Conservation (phyloP, 2,797 vertebrate genomes). For the Girardinus metallicus region DNA sequence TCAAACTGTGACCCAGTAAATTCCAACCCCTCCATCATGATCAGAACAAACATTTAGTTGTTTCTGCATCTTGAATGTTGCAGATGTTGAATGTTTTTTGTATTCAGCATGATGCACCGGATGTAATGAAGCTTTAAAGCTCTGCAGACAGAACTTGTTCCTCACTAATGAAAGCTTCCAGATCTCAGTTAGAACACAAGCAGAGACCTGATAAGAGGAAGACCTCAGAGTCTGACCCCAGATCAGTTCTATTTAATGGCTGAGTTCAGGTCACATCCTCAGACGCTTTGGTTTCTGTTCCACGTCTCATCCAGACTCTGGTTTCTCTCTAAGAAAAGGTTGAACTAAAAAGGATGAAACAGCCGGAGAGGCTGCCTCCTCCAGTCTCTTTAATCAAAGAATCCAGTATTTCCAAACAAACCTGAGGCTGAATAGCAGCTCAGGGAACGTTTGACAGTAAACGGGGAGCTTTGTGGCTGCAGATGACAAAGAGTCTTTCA, state of each 20-base stretch:
- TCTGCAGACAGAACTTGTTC: background rate
- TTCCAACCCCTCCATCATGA: background rate
- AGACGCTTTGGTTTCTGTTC: background rate
- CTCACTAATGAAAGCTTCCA: slow-evolving; percentile 8
- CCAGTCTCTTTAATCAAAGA: background rate
- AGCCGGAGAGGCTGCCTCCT: background rate
- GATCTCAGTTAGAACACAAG: background rate
- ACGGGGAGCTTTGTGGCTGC: background rate
- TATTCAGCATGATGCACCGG: background rate
- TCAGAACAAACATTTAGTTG: background rate
- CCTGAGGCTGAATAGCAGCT: background rate
- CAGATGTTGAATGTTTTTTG: background rate
- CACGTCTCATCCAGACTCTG: background rate
- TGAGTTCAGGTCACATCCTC: background rate
- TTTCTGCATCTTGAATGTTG: background rate
- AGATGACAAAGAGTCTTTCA: background rate
- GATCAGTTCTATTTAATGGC: background rate
- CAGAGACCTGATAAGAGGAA: background rate
- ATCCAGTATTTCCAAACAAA: background rate
- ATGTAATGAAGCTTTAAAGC: background rate
- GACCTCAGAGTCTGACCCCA: too few relatives aligned
- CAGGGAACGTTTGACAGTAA: background rate
- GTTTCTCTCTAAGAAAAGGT: background rate
- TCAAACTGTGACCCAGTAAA: background rate
- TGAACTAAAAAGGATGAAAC: background rate